Base-by-base conservation (phyloP, 2,113 vertebrate genomes). In the Nerophis lumbriciformis region DNA sequence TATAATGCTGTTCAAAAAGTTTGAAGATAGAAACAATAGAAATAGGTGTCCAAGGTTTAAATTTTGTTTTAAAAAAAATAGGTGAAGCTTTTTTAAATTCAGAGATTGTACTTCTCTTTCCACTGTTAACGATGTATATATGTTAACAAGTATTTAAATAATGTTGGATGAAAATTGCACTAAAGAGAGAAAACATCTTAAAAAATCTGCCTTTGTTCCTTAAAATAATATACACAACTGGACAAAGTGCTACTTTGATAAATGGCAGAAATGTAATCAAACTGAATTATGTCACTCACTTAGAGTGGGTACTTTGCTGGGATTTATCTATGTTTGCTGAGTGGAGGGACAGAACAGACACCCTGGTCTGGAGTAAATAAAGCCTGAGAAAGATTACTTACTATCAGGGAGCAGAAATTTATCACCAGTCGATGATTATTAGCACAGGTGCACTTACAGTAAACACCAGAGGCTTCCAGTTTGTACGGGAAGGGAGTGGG, bases 241-340 rank as follows among this genome's bases (percentile, higher is more conserved):
- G n/a, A 49, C 28, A 57, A 28, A 5, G 28, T 68, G 67, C 55
- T 48, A 52, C 56, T 59, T 72, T 70, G 76, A 82, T 76, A 79
- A 80, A 86, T 57, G 53, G 62, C 76, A 67, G 75, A 80, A 84
- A 88, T 84, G 84, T 84, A 86, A 91, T 89, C 88, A 88, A 82
- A 91, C 88, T 83, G 82, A 88, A 84, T 79, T 83, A 63, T 72
- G 89, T 86, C 89, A 87, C 76, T 82, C 80, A 81, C 78, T 89
- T 88, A 90, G 86, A 87, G 84, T 57, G 72, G 82, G 78, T 85
- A 86, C 85, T 90, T 88, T 84, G 71, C 76, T 57, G 75, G 89
- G 88, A 90, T 89, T 88, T 86, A 91, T 91, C 81, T 77, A 72
- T 88, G 85, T 92, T 90, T 88, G 82, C 78, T 56, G 66, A 85